A percentile compares a stretch with the other conserved stretches of the same genome.
phyloP scores from a whole-genome alignment of 2,797 vertebrate species.

The Hypotaenidia philippensis region DNA sequence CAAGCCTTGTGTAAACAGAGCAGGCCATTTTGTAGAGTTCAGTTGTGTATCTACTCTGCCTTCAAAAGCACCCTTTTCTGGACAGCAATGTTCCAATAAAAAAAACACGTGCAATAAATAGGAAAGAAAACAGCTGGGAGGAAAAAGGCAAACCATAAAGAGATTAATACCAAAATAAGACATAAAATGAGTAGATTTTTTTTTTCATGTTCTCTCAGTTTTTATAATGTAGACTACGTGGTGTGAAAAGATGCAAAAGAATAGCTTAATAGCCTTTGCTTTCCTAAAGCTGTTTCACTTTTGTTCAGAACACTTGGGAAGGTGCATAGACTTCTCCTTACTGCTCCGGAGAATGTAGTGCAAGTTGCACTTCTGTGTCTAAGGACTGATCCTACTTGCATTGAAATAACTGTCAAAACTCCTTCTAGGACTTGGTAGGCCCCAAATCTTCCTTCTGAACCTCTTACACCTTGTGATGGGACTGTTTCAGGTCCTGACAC shows the following conservation, averaged over 20 bases:
- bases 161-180: background rate
- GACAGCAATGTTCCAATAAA: background rate
- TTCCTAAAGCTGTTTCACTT: background rate
- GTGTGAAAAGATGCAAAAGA: background rate
- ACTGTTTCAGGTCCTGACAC: background rate
- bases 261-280: background rate
- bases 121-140: conserved; percentile 42
- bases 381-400: background rate
- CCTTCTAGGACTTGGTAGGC: background rate
- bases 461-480: background rate
- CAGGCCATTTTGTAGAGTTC: background rate
- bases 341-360: background rate
- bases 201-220: background rate
- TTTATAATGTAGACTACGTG: background rate
- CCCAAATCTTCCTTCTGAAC: background rate
- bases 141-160: background rate
- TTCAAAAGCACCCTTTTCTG: conserved; percentile 30
- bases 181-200: background rate
- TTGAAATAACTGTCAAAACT: background rate
- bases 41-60: background rate
- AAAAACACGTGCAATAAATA: background rate
- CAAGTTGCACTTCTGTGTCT: background rate
- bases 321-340: background rate
- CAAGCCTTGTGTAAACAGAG: background rate
- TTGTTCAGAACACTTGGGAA: background rate